Percentiles rank a stretch among this genome's conserved stretches.
These are phyloP conservation scores for Misgurnus anguillicaudatus DNA, from an alignment of 2,113 vertebrate species.

Conservation along the genomic window DNA sequence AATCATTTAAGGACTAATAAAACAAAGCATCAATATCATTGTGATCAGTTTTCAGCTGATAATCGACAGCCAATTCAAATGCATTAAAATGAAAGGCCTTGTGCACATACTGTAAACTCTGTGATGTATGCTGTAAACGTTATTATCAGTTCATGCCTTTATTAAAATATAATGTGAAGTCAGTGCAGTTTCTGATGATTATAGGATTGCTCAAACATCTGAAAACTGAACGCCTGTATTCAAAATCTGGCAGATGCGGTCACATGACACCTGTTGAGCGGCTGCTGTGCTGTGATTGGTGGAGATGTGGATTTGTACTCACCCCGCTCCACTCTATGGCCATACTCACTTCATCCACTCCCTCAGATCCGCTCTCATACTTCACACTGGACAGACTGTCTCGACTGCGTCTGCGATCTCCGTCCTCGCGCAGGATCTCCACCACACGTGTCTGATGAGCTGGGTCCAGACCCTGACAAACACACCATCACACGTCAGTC, in stretches of 20 bases:
- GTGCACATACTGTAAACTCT: no score
- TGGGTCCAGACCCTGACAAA: conserved; percentile 86
- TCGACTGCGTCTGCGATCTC: conserved; percentile 82
- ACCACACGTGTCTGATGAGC: conserved; percentile 94
- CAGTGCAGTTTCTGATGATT: no score
- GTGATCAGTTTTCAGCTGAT: no score
- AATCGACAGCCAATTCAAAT: no score
- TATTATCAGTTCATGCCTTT: no score
- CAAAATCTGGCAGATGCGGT: not conserved
- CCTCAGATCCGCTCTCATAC: conserved; percentile 89
- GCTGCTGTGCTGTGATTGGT: conserved; percentile 43
- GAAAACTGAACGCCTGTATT: no score
- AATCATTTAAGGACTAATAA: no score
- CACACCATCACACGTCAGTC: conserved; percentile 18
- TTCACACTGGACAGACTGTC: conserved; percentile 86
- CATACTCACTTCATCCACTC: conserved; percentile 98
- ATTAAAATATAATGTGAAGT: no score
- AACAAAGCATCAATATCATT: not conserved
- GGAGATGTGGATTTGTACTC: conserved; percentile 87
- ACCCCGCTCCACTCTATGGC: conserved; percentile 97
- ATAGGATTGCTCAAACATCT: no score
- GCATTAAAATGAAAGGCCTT: no score
- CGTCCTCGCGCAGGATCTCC: conserved; percentile 92
- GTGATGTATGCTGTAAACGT: no score
- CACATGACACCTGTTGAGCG: conserved; percentile 30